These are phyloP conservation scores for Lochmaea capreae DNA, from an alignment of 2,888 invertebrate species.

Conservation along the genomic window DNA sequence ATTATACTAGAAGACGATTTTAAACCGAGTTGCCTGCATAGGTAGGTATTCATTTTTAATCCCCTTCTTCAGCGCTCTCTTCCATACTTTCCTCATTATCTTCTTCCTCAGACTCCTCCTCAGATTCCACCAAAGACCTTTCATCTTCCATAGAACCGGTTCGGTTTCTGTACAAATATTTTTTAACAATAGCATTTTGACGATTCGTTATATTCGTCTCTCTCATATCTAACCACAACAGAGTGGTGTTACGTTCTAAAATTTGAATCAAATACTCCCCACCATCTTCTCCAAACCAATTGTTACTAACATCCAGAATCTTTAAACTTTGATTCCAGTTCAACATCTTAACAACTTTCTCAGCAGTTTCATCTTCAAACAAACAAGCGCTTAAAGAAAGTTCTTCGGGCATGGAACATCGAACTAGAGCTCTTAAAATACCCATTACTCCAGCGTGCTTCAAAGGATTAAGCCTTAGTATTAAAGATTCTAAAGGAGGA, in stretches of 20 bases:
- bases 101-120: slow-evolving; percentile 22
- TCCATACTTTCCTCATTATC: slow-evolving; percentile 31
- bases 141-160: slow-evolving; percentile 44
- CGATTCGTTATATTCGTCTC: slow-evolving; percentile 67
- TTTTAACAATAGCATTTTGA: slow-evolving; percentile 65
- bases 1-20: too few species aligned
- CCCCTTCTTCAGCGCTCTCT: not conserved
- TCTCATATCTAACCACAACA: slow-evolving; percentile 59
- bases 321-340: slow-evolving; percentile 69
- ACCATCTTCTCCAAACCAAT: slow-evolving; percentile 71
- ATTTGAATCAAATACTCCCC: slow-evolving; percentile 59
- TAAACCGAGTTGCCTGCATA: too few species aligned
- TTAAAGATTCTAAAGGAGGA: slow-evolving; percentile 60
- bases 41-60: not conserved
- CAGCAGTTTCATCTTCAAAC: slow-evolving; percentile 68
- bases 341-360: slow-evolving; percentile 69
- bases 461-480: slow-evolving; percentile 74
- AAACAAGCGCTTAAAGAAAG: slow-evolving; percentile 70
- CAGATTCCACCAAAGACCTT: not conserved
- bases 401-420: slow-evolving; percentile 69
- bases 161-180: slow-evolving; percentile 66
- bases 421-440: slow-evolving; percentile 71
- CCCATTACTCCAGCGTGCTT: slow-evolving; percentile 71
- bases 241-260: slow-evolving; percentile 51
- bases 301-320: slow-evolving; percentile 70